A percentile compares a stretch with the other conserved stretches of the same genome.
Evolutionary conservation across 2,888 invertebrate species (phyloP).

Genomic region (Diogma glabrata): DNA sequence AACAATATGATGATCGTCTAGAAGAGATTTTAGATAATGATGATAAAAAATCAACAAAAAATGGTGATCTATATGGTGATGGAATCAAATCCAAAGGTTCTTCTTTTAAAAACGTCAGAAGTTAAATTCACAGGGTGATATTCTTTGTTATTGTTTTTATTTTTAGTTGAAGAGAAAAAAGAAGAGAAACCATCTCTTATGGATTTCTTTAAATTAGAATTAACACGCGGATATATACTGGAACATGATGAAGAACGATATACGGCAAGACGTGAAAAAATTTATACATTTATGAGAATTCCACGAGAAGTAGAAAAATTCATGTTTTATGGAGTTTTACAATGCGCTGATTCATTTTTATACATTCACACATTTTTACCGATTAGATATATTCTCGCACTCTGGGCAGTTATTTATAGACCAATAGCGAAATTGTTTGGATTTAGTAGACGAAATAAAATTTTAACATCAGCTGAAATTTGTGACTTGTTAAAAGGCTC

Average conservation of each 20-base stretch:
- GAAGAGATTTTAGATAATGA: constrained; percentile 26
- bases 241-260: constrained; percentile 94
- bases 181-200: constrained; percentile 32
- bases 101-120: background rate
- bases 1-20: constrained; percentile 22
- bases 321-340: constrained; percentile 87
- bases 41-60: constrained; percentile 16
- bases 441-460: constrained; percentile 39
- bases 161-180: constrained; percentile 12
- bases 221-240: constrained; percentile 83
- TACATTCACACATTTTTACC: constrained; percentile 97
- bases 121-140: background rate
- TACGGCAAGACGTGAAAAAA: constrained; percentile 85
- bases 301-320: constrained; percentile 87
- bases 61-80: constrained; percentile 15
- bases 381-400: constrained; percentile 75
- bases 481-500: constrained; percentile 94
- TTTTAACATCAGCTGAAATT: constrained; percentile 78
- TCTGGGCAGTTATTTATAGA: constrained; percentile 67
- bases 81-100: constrained; percentile 4
- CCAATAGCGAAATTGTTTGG: constrained; percentile 64
- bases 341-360: constrained; percentile 93
- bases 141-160: background rate
- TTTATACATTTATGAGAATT: constrained; percentile 94
- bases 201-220: constrained; percentile 71